These are phyloP conservation scores for Acipenser transmontanus DNA, from an alignment of 2,797 vertebrate genomes.

Conservation along the genomic window DNA sequence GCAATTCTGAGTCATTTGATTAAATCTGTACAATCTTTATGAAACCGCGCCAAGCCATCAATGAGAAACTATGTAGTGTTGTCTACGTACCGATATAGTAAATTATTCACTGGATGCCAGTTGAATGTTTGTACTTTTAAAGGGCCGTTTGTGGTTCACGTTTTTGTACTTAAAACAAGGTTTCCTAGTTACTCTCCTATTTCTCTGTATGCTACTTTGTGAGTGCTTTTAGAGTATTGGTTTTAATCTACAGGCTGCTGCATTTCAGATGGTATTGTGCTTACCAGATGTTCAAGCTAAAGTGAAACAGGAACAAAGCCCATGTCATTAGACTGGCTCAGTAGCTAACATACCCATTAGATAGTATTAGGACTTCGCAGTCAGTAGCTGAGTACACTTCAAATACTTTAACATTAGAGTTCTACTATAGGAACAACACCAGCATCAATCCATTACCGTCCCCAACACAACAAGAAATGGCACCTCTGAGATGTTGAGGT, in stretches of 20 bases:
- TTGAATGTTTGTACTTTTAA: conserved; percentile 11
- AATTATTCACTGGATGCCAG: background rate
- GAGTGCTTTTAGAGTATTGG: conserved; percentile 1
- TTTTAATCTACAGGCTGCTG: conserved; percentile 5
- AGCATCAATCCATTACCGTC: background rate
- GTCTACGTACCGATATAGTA: background rate
- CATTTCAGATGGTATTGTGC: background rate
- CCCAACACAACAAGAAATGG: background rate
- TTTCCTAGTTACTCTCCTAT: conserved; percentile 5
- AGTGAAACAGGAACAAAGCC: conserved; percentile 6
- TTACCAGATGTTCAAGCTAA: conserved; percentile 5
- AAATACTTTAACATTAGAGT: conserved; percentile 9
- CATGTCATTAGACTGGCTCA: conserved; percentile 1
- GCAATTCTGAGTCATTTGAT: no score
- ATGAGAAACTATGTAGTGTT: no score
- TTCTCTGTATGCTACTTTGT: background rate
- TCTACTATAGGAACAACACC: background rate
- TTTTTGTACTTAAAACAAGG: background rate
- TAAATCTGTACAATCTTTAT: no score
- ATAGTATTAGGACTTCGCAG: conserved; percentile 1
- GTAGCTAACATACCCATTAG: background rate
- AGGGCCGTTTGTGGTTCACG: background rate
- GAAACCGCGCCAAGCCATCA: no score
- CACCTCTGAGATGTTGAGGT: no score
- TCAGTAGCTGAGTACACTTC: background rate